Evolutionary conservation across 1,140 invertebrate genomes (phyloP), one percentile per base, ranked within the genome.

Genomic region (Mycetomoellerius zeteki): DNA sequence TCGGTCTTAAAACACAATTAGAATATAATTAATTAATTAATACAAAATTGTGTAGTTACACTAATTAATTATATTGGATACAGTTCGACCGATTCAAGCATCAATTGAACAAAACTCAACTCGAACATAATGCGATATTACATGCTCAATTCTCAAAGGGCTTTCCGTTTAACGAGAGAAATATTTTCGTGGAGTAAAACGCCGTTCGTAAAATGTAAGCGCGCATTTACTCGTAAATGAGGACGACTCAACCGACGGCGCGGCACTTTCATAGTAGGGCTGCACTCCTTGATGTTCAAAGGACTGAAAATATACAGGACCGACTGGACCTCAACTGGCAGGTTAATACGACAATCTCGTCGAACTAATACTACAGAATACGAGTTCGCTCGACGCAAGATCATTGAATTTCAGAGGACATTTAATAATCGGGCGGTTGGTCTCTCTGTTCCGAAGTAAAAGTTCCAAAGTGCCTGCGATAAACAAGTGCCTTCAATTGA

Each of bases 341-440:
- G 33, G 21, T 19, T 33, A 33, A 69, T 71, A 71, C 62, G 50
- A 81, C 62, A n/a, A 71, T 71, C 33, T 27, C 77, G 12, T 67
- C 65, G 64, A 69, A 80, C 47, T 65, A 80, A 81, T 81, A 81
- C 50, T 52, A 56, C 14, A 52, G 27, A 27, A 43, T 43, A 52
- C 24, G 27, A 47, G 76, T n/a, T 12, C 27, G 12, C 7, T 12
- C 27, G 27, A 21, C 37, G 10, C 33, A 24, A 73, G 21, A 73
- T 24, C 30, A 60, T 75, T 62, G 69, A 84, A 84, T 84, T 60
- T 75, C 54, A 60, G 52, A 33, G 37, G 58, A 82, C 37, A 60
- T 84, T 84, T 84, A 75, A 84, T 84, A 84, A 84, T 75, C 54
- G 80, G 56, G 54, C 69, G 27, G 65, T 47, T 27, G 60, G 47